Conservation (phyloP, 2,888 invertebrate species). For the Melanotus villosus region DNA sequence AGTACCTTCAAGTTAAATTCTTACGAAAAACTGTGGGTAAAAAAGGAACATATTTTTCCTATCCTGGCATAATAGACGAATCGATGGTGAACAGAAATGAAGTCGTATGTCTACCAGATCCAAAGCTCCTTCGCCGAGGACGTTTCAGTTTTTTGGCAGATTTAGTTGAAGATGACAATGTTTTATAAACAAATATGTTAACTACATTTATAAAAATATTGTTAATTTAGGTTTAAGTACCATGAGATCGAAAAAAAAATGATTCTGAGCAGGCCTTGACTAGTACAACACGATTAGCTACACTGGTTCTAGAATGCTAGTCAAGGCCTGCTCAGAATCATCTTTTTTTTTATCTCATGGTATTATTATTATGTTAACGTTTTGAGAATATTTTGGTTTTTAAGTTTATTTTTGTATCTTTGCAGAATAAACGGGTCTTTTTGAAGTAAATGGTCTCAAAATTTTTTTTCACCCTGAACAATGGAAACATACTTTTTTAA, state of each 20-base stretch:
- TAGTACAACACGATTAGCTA: too few relatives aligned
- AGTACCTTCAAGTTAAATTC: background rate
- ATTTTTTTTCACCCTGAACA: background rate
- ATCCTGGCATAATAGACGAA: constrained; percentile 9
- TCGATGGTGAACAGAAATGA: constrained; percentile 10
- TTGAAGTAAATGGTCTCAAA: too few relatives aligned
- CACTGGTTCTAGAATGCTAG: too few relatives aligned
- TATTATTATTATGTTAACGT: too few relatives aligned
- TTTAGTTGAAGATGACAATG: constrained; percentile 5
- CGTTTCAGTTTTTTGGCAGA: constrained; percentile 4
- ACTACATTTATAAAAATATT: background rate
- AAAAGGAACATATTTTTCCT: constrained; percentile 6
- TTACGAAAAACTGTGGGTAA: background rate
- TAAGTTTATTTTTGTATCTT: too few relatives aligned
- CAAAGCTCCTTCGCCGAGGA: constrained; percentile 8
- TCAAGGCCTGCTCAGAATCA: too few relatives aligned
- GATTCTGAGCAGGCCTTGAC: too few relatives aligned
- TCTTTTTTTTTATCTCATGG: too few relatives aligned
- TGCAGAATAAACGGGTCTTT: too few relatives aligned
- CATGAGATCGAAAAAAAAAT: too few relatives aligned
- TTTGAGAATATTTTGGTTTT: background rate
- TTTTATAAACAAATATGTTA: constrained; percentile 12
- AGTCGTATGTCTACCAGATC: background rate
- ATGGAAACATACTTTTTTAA: constrained; percentile 2
- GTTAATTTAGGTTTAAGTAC: too few relatives aligned